phyloP scores from a whole-genome alignment of 2,797 vertebrate genomes.

The Myoxocephalus aenaeus region DNA sequence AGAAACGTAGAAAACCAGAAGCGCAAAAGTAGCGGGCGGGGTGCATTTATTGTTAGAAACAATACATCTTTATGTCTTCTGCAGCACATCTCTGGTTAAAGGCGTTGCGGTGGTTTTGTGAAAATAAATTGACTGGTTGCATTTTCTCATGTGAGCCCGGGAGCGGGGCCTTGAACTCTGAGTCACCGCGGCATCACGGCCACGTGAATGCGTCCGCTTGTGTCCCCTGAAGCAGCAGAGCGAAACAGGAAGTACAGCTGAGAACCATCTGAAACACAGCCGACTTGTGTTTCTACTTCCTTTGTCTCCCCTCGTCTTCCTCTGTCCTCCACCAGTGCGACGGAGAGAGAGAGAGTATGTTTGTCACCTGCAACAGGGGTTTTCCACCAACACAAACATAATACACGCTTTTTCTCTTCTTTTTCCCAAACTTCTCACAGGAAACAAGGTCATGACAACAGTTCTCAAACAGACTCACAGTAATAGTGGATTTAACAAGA shows the following conservation, averaged over 20 bases:
- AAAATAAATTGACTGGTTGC: constrained; percentile 15
- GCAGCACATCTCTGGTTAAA: background rate
- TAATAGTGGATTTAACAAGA: constrained; percentile 64
- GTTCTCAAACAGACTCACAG: background rate
- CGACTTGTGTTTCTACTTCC: constrained; percentile 62
- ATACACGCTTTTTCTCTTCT: background rate
- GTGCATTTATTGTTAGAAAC: background rate
- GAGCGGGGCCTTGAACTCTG: constrained; percentile 50
- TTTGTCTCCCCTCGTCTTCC: constrained; percentile 25
- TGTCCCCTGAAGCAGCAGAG: constrained; percentile 45
- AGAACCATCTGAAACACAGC: constrained; percentile 59
- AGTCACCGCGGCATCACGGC: constrained; percentile 45
- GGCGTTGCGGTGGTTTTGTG: constrained; percentile 13
- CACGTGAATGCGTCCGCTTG: constrained; percentile 51
- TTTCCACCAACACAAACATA: constrained; percentile 55
- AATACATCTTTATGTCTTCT: background rate
- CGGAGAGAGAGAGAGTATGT: constrained; percentile 4
- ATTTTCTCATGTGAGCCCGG: constrained; percentile 56
- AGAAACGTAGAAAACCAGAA: background rate
- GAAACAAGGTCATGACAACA: constrained; percentile 42
- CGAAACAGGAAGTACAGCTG: constrained; percentile 66
- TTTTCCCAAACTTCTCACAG: constrained; percentile 44
- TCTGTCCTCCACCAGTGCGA: background rate
- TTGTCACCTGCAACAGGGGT: constrained; percentile 57
- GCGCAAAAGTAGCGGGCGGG: background rate